Evolutionary conservation across 2,888 invertebrate genomes (phyloP).

Genomic region (Eledone cirrhosa): DNA sequence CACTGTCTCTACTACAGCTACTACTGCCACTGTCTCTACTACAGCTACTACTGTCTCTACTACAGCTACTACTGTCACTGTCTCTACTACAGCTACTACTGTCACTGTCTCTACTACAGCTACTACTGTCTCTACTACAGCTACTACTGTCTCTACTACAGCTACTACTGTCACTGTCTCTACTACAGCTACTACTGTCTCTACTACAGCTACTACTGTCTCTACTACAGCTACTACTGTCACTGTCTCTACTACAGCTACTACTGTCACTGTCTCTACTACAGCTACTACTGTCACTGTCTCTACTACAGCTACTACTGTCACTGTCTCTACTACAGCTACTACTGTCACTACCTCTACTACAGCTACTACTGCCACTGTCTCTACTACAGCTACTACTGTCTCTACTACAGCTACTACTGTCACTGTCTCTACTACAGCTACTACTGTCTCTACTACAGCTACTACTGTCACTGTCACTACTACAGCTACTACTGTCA

Average conservation of each 20-base stretch:
- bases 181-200: background rate
- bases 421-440: background rate
- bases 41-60: constrained; percentile 15
- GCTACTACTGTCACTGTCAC: background rate
- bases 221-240: background rate
- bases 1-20: constrained; percentile 8
- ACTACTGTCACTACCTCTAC: background rate
- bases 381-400: background rate
- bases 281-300: background rate
- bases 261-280: background rate
- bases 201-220: background rate
- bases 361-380: background rate
- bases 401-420: constrained; percentile 15
- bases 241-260: background rate
- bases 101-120: background rate
- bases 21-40: no score
- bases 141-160: constrained; percentile 19
- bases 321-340: constrained; percentile 9
- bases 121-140: background rate
- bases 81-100: constrained; percentile 12
- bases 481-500: background rate
- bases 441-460: background rate
- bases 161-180: background rate
- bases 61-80: constrained; percentile 3
- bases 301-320: background rate